These are phyloP conservation scores for Cataglyphis rosenhaueri DNA, from an alignment of 2,888 invertebrate genomes.

Conservation along the genomic window DNA sequence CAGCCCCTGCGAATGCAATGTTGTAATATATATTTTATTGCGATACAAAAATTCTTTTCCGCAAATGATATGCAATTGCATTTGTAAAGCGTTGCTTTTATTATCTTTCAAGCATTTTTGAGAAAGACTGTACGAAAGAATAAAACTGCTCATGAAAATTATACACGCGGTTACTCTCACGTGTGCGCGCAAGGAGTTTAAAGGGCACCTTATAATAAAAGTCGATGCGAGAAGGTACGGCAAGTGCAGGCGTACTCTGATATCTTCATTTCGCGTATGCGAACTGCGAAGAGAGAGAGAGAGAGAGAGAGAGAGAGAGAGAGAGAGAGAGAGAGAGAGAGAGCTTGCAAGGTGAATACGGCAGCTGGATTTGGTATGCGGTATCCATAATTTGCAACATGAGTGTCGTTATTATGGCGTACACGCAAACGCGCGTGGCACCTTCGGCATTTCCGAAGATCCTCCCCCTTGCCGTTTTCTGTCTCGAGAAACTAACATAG, in stretches of 20 bases:
- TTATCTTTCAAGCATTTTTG: not conserved
- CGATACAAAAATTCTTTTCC: not conserved
- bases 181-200: conserved; percentile 41
- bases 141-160: conserved; percentile 11
- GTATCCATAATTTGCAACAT: conserved; percentile 28
- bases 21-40: not conserved
- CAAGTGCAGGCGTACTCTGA: conserved; percentile 16
- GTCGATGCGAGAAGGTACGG: conserved; percentile 4
- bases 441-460: conserved; percentile 3
- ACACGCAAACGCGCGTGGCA: conserved; percentile 42
- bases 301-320: conserved; percentile 21
- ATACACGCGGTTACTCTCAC: conserved; percentile 33
- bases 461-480: not conserved
- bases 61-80: not conserved
- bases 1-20: not conserved
- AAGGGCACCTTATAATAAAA: conserved; percentile 52
- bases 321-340: conserved; percentile 7
- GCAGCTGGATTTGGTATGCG: conserved; percentile 36
- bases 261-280: conserved; percentile 44
- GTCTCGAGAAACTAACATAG: not conserved
- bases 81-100: not conserved
- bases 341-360: conserved; percentile 29
- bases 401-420: conserved; percentile 40
- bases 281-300: conserved; percentile 5
- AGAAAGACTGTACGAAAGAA: not conserved